Evolutionary conservation across 1,140 invertebrate species (phyloP).

Genomic region (Linepithema humile): DNA sequence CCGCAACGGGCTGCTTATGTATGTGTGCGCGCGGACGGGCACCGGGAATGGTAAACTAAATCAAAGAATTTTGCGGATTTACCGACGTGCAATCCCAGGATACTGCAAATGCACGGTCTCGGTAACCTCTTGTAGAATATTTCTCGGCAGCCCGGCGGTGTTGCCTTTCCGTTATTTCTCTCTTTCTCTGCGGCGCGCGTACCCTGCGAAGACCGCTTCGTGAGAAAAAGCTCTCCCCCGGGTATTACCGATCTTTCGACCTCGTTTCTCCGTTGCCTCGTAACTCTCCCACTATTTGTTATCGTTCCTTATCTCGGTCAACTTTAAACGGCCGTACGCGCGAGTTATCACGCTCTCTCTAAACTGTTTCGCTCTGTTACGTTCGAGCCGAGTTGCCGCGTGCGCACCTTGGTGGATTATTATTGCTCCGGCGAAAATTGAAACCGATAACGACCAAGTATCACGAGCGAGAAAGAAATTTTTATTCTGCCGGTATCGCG

Average conservation of each 20-base stretch:
- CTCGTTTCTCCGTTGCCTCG: constrained; percentile 67
- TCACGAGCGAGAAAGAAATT: constrained; percentile 45
- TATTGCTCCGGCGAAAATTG: constrained; percentile 47
- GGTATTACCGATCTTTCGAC: constrained; percentile 74
- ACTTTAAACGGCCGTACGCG: constrained; percentile 65
- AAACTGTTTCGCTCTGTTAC: constrained; percentile 58
- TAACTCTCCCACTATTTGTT: constrained; percentile 67
- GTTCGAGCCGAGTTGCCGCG: constrained; percentile 31
- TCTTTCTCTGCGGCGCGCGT: constrained; percentile 10
- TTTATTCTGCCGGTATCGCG: constrained; percentile 38
- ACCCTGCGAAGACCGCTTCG: constrained; percentile 57
- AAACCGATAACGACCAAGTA: constrained; percentile 54
- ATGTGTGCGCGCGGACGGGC: constrained; percentile 15
- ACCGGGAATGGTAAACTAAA: constrained; percentile 68
- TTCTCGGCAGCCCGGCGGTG: constrained; percentile 55
- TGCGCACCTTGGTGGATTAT: constrained; percentile 24
- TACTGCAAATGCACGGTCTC: constrained; percentile 65
- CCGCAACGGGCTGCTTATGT: not conserved
- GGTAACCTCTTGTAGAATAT: constrained; percentile 69
- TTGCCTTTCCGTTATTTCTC: constrained; percentile 50
- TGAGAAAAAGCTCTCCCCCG: constrained; percentile 66
- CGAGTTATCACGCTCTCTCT: constrained; percentile 58
- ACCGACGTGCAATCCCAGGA: constrained; percentile 70
- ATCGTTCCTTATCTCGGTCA: constrained; percentile 72
- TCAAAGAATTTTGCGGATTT: constrained; percentile 75